Percentiles rank a stretch among this genome's conserved stretches.
Conservation (phyloP, 2,888 invertebrate species). For the Euproctis similis region DNA sequence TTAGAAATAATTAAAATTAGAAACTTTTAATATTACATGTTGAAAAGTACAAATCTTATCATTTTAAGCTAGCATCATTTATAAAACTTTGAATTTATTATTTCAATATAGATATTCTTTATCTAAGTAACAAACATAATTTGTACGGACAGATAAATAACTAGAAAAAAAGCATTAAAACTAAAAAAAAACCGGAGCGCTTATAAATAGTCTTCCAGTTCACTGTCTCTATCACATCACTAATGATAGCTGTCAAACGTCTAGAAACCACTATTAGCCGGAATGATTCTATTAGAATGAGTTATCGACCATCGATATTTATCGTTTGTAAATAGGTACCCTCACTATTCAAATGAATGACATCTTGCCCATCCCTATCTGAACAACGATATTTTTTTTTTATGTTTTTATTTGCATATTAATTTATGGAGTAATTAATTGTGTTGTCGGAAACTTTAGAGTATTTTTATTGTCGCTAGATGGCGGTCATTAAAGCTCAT, state of each 20-base stretch:
- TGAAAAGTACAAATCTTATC: too few species aligned
- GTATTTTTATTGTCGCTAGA: conserved; percentile 13
- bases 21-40: too few species aligned
- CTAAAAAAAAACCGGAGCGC: conserved; percentile 20
- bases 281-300: conserved; percentile 70
- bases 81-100: too few species aligned
- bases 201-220: conserved; percentile 44
- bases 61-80: too few species aligned
- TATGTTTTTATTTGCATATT: conserved; percentile 24
- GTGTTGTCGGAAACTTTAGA: conserved; percentile 20
- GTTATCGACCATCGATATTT: conserved; percentile 50
- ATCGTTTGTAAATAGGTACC: conserved; percentile 24
- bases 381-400: conserved; percentile 13
- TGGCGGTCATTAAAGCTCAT: conserved; percentile 12
- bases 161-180: conserved; percentile 14
- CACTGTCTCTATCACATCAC: conserved; percentile 43
- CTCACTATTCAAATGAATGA: conserved; percentile 21
- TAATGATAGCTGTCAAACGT: conserved; percentile 65
- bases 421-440: conserved; percentile 24
- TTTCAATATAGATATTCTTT: conserved; percentile 10
- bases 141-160: conserved; percentile 4
- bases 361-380: conserved; percentile 19
- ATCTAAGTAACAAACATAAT: conserved; percentile 12
- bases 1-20: too few species aligned
- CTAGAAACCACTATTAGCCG: conserved; percentile 56